These are phyloP conservation scores for Epinotia ramella DNA, from an alignment of 2,888 invertebrate genomes.

Conservation along the genomic window DNA sequence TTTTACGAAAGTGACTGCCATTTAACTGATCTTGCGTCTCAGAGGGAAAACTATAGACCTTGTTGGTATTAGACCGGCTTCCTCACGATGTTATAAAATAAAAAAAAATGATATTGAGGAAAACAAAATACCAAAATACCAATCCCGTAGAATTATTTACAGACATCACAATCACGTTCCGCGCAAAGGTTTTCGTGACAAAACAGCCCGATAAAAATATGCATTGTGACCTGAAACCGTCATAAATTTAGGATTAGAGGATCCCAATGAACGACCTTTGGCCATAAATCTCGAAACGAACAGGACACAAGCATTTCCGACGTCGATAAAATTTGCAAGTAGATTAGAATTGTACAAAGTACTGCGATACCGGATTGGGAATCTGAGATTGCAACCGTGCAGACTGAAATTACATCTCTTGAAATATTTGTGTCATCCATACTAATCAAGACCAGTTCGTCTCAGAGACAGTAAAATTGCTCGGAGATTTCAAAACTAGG, in stretches of 20 bases:
- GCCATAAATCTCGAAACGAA: constrained; percentile 46
- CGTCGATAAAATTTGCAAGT: constrained; percentile 44
- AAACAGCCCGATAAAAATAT: constrained; percentile 39
- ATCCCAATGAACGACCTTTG: constrained; percentile 54
- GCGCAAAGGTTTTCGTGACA: constrained; percentile 32
- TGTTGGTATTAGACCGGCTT: no score
- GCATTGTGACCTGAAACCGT: constrained; percentile 50
- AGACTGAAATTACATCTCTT: constrained; percentile 26
- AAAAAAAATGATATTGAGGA: neutral
- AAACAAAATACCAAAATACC: constrained; percentile 4
- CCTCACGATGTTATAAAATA: no score
- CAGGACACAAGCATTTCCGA: constrained; percentile 41
- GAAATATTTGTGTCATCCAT: constrained; percentile 21
- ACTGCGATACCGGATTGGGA: constrained; percentile 24
- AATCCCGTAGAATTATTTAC: neutral
- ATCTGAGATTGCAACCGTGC: constrained; percentile 29
- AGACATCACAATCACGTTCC: constrained; percentile 28
- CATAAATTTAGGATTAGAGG: constrained; percentile 60
- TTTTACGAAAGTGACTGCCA: no score
- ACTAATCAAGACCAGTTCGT: constrained; percentile 14
- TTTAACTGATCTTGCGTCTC: no score
- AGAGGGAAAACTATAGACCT: no score
- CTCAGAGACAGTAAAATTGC: neutral
- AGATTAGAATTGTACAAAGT: constrained; percentile 45
- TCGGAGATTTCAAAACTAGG: neutral